Conservation (phyloP, 2,113 vertebrate genomes). For the Daphoenositta chrysoptera region DNA sequence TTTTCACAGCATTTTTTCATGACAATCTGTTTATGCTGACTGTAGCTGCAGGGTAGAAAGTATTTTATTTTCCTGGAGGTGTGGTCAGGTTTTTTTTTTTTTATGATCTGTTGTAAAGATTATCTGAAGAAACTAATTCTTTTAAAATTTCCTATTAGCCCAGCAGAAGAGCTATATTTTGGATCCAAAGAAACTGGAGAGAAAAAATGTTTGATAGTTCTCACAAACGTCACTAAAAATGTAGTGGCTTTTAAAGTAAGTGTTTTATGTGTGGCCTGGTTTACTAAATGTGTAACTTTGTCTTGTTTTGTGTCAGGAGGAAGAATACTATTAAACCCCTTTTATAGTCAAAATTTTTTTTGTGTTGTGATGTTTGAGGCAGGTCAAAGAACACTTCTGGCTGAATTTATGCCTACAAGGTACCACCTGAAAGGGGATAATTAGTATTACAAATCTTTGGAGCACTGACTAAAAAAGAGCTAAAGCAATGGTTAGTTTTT, state of each 20-base stretch:
- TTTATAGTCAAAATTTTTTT: not conserved
- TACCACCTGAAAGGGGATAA: not conserved
- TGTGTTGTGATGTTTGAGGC: not conserved
- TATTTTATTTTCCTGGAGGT: not conserved
- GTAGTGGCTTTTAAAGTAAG: slow-evolving; percentile 95
- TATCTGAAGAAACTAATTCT: not conserved
- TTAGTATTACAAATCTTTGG: not conserved
- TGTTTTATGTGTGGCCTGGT: not conserved
- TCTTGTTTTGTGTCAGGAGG: not conserved
- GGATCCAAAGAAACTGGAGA: slow-evolving; percentile 89
- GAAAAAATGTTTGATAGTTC: slow-evolving; percentile 90
- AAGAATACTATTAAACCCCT: not conserved
- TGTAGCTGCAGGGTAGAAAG: not conserved
- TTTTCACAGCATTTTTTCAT: not conserved
- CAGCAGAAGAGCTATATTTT: slow-evolving; percentile 94
- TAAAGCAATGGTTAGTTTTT: not conserved
- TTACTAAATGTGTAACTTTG: not conserved
- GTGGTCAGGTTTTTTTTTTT: not conserved
- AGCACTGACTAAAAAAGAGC: not conserved
- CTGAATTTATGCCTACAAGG: not conserved
- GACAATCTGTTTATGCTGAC: not conserved
- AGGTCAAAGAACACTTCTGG: not conserved
- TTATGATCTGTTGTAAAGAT: not conserved
- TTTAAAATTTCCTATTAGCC: slow-evolving; percentile 72
- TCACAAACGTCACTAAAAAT: slow-evolving; percentile 94